Base-by-base conservation (phyloP, 2,113 vertebrate species). In the Sarotherodon lohbergeri region DNA sequence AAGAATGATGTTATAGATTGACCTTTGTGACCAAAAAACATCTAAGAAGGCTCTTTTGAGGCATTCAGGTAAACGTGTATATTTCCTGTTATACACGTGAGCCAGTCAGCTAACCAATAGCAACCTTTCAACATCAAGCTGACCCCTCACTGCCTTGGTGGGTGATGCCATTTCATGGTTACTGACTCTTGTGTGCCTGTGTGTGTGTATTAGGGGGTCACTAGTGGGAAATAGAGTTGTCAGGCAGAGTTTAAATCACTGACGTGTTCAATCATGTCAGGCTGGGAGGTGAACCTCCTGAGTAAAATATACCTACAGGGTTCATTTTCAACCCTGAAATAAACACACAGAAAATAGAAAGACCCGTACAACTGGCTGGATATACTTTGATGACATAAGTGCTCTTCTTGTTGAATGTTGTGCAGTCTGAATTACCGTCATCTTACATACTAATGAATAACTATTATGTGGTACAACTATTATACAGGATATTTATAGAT, bases 101-200 rank as follows among this genome's bases (percentile, higher is more conserved):
- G 50, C 91, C 9, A 48, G 8, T 82, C 94, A 91, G 32, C 94
- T 96, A 96, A 93, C 96, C 94, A 93, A 93, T 95, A 89, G 94
- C 90, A 96, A 93, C 94, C 94, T 95, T 96, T 88, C 82, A 92
- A 89, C 87, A 91, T 89, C 83, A 91, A 90, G 81, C 85, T 93
- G 89, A 90, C 93, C 93, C 86, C 10, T 86, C 89, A 93, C 93
- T 94, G 94, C 81, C 86, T 92, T 92, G 90, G 90, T 84, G 88
- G 93, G 91, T 95, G 91, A 93, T 85, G 89, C 79, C 87, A 94
- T 87, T 87, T 92, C 85, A 92, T 87, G 86, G 83, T 78, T 84
- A 50, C 86, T 94, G 88, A 88, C 86, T 86, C 41, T 83, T 93
- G 36, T 92, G 90, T 84, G 66, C 36, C 24, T 54, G 39, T 32